Conservation (phyloP, 2,797 vertebrate genomes). For the Cossypha caffra region DNA sequence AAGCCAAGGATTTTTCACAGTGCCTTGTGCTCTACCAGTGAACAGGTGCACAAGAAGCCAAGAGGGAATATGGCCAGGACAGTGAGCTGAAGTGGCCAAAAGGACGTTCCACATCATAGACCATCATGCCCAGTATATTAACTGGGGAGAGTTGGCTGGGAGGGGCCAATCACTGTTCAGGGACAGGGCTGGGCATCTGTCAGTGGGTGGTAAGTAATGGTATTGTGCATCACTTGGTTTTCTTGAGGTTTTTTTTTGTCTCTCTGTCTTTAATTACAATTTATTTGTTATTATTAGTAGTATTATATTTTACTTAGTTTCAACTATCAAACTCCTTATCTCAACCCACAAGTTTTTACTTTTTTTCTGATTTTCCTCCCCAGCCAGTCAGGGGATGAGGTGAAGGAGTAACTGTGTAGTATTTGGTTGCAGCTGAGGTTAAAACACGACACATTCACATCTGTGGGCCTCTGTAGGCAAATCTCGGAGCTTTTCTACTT, state of each 20-base stretch:
- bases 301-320: background rate
- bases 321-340: background rate
- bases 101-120: background rate
- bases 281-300: background rate
- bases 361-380: background rate
- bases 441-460: background rate
- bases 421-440: background rate
- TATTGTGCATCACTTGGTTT: background rate
- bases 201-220: background rate
- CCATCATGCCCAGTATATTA: background rate
- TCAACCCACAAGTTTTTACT: background rate
- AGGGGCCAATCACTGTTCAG: background rate
- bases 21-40: background rate
- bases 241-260: background rate
- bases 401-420: background rate
- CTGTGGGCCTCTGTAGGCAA: background rate
- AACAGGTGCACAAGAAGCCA: background rate
- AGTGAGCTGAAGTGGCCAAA: background rate
- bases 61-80: background rate
- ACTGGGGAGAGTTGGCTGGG: background rate
- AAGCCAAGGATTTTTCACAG: background rate
- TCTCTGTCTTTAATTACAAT: background rate
- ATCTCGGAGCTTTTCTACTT: background rate
- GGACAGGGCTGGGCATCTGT: background rate
- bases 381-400: background rate